Base-by-base conservation (phyloP, 2,113 vertebrate genomes). In the Psammodynastes pulverulentus region DNA sequence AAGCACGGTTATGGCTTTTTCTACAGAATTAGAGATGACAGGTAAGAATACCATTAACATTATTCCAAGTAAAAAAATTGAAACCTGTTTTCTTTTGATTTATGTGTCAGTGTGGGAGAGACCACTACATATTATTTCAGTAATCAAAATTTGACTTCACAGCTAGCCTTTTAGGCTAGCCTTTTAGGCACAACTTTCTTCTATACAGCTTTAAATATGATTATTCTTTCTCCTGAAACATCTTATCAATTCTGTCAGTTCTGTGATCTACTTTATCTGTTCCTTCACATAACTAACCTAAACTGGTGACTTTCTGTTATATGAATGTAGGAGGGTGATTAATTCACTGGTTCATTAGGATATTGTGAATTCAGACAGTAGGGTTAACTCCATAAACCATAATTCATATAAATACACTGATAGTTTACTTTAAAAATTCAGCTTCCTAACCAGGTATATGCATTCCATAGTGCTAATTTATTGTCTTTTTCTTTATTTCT, bases 11-110 rank as follows among this genome's bases (percentile, higher is more conserved):
- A 99, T 48, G 98, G 99, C 51, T 98, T 98, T 96, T 99, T 99
- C 97, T 99, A 99, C 94, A 93, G 97, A 19, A 99, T 99, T 96
- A 97, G 98, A 97, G 98, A 99, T 54, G 98, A 99, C 97, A 98
- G 98, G 99, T 99, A 91, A 95, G 96, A 86, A 56, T 52, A 26
- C 48, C 72, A 34, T 51, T 94, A 24, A 4, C 24, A 58, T 48
- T 23, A 43, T 29, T 91, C 48, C 23, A 52, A 24, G 34, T 26
- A 12, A 90, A 87, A 87, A 58, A 84, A 84, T 39, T 17, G 21
- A 52, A 45, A 62, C 26, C 12, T 39, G 13, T 34, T 93, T 13
- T 48, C 56, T 34, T 72, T 67, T 72, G 13, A 34, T 12, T 67
- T 79, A 21, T 79, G 34, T 39, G 1, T 79, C 72, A 21, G 17